These are phyloP conservation scores for Poecilia gillii DNA, from an alignment of 2,797 vertebrate species.

Conservation along the genomic window DNA sequence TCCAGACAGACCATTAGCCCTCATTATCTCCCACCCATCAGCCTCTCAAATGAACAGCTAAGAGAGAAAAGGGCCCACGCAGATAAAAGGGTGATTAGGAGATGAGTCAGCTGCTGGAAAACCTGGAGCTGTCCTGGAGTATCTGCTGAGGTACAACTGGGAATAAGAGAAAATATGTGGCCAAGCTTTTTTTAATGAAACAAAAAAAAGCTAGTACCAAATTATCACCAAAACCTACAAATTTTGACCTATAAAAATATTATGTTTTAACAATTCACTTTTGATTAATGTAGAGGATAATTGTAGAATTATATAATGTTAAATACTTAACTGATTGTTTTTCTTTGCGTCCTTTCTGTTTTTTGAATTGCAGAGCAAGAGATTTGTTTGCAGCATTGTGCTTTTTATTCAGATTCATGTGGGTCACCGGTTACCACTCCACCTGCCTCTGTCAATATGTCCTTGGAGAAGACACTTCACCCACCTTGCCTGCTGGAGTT, in stretches of 20 bases:
- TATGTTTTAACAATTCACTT: not conserved
- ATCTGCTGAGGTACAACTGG: slow-evolving; percentile 16
- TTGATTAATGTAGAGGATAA: not conserved
- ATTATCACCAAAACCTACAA: not conserved
- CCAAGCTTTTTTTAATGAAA: not conserved
- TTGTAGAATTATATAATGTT: not conserved
- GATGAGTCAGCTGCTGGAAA: slow-evolving; percentile 34
- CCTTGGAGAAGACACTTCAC: too few species aligned
- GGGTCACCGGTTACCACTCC: too few species aligned
- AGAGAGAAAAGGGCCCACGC: slow-evolving; percentile 17
- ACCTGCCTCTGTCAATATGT: too few species aligned
- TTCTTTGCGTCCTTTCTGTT: not conserved
- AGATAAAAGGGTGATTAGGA: slow-evolving; percentile 42
- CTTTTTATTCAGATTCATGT: not conserved
- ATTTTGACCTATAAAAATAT: not conserved
- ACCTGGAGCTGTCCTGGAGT: slow-evolving; percentile 28
- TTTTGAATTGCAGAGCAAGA: not conserved
- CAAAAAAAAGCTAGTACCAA: not conserved
- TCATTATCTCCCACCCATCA: slow-evolving; percentile 52
- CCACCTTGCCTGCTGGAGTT: too few species aligned
- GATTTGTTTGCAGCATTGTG: not conserved
- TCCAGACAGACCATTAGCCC: slow-evolving; percentile 49
- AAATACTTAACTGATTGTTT: not conserved
- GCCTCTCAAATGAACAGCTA: slow-evolving; percentile 43
- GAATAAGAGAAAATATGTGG: not conserved